Base-by-base conservation (phyloP, 2,113 vertebrate species). In the Trinectes maculatus region DNA sequence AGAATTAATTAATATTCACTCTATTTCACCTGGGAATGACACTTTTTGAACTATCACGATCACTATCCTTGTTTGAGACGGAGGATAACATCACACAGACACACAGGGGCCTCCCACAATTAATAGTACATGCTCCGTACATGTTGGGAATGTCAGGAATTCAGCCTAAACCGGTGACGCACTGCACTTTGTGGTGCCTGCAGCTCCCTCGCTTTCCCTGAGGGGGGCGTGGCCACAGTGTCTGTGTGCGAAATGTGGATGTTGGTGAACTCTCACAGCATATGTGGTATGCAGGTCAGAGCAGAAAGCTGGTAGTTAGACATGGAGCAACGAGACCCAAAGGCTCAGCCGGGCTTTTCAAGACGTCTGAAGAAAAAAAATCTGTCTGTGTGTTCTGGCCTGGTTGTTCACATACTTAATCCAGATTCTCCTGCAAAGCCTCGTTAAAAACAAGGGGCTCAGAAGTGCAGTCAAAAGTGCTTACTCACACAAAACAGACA, bases 81-180 rank as follows among this genome's bases (percentile, higher is more conserved):
- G 47, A 51, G 9, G 46, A 44, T 61, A 26, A 19, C 19, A 34
- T 60, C 52, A 18, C 24, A n/a, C 54, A 74, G 28, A 64, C n/a
- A n/a, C n/a, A n/a, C 9, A 19, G 11, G 52, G 55, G 42, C 59
- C 55, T 81, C 58, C 66, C 61, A 47, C 53, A 69, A 44, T 39
- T 44, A 36, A 52, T 62, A 58, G 68, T 87, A 85, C 88, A 79
- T 78, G 84, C 73, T 83, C 67, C 2, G 66, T 83, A 88, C 85
- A 85, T 86, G 87, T 71, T 55, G 74, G 84, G 90, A 92, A 93
- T 92, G 75, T 74, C 68, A 86, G 82, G 88, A 91, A 91, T 93
- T 89, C 71, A 52, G 22, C 40, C 25, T 46, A 9, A 28, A 63
- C 57, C 58, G 33, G 73, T 51, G 18, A 57, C 15, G 26, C 72